A percentile compares a stretch with the other conserved stretches of the same genome.
phyloP scores from a whole-genome alignment of 2,797 vertebrate species.

The Pantherophis vulpinus region DNA sequence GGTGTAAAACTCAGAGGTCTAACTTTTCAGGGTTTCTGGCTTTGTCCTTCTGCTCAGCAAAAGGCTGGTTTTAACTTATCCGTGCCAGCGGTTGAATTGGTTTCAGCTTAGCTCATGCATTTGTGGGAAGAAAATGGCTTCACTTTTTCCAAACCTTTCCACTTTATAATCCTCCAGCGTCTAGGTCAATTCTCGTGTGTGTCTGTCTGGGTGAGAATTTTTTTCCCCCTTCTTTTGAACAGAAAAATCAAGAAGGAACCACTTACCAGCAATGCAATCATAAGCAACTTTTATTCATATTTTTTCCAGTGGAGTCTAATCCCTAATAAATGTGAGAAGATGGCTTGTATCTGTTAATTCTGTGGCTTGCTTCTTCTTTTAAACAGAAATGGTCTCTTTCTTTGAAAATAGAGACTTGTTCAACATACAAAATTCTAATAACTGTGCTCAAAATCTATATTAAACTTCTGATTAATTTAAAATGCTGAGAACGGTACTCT shows the following conservation, averaged over 20 bases:
- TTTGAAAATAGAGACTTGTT: neutral
- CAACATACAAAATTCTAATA: neutral
- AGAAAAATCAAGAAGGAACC: neutral
- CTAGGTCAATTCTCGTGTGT: neutral
- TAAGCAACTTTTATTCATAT: neutral
- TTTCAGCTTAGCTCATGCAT: conserved; percentile 41
- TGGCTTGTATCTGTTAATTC: neutral
- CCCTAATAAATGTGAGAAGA: neutral
- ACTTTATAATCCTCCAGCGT: conserved; percentile 5
- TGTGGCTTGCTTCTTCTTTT: neutral
- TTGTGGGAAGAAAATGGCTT: conserved; percentile 49
- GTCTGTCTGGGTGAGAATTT: neutral
- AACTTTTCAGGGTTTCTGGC: neutral
- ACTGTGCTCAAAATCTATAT: neutral
- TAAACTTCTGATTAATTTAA: too few species aligned
- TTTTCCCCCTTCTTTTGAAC: neutral
- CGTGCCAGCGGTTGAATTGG: conserved; percentile 37
- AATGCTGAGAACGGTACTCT: too few species aligned
- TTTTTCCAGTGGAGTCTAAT: neutral
- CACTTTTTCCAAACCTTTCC: conserved; percentile 54
- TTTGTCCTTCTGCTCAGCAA: neutral
- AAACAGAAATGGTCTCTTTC: neutral
- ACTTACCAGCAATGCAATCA: neutral
- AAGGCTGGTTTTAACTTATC: conserved; percentile 38
- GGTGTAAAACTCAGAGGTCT: neutral